These are phyloP conservation scores for Micronycteris hirsuta DNA, from an alignment of 2,113 vertebrate species.

Conservation along the genomic window DNA sequence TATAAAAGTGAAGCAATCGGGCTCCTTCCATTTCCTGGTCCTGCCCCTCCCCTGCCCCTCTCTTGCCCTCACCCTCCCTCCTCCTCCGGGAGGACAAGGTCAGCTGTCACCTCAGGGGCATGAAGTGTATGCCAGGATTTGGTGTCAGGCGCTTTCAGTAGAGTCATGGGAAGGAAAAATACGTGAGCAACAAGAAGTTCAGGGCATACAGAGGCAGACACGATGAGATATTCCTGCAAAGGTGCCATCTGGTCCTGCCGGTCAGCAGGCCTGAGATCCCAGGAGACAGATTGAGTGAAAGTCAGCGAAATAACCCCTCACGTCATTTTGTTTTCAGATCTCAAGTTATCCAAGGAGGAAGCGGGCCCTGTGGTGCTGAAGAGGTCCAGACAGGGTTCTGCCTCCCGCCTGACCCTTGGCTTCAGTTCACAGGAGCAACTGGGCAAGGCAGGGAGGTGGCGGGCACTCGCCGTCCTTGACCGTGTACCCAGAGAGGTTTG, in stretches of 20 bases:
- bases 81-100: neutral
- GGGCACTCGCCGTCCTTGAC: neutral
- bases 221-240: neutral
- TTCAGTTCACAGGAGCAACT: neutral
- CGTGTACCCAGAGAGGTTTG: neutral
- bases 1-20: neutral
- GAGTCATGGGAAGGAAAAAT: neutral
- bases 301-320: conserved; percentile 40
- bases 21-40: neutral
- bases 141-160: neutral
- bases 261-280: conserved; percentile 18
- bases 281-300: conserved; percentile 19
- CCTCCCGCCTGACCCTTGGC: neutral
- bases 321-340: neutral
- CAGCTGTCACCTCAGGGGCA: neutral
- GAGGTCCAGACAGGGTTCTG: neutral
- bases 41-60: neutral
- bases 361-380: neutral
- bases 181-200: neutral
- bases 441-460: neutral
- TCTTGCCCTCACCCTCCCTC: neutral
- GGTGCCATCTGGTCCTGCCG: conserved; percentile 59
- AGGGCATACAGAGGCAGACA: neutral
- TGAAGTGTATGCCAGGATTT: neutral
- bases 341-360: neutral